phyloP scores from a whole-genome alignment of 2,888 invertebrate species.

The Zootermopsis nevadensis region DNA sequence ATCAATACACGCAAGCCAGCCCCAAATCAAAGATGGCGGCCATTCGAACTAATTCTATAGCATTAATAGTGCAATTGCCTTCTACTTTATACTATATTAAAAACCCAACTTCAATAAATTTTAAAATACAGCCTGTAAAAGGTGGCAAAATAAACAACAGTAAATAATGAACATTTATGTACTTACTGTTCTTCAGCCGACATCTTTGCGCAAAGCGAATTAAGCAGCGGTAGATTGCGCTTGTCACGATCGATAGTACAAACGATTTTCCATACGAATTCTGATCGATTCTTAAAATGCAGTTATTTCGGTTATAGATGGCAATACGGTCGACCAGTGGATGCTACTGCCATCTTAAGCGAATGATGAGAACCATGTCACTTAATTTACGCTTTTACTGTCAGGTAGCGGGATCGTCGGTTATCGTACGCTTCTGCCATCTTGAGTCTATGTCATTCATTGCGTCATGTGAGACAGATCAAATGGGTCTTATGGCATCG shows the following conservation, averaged over 20 bases:
- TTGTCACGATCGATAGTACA: conserved; percentile 46
- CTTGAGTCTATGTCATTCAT: background rate
- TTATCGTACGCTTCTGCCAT: background rate
- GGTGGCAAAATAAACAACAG: background rate
- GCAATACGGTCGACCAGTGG: background rate
- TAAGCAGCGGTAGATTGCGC: conserved; percentile 42
- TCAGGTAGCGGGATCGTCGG: background rate
- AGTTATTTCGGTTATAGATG: background rate
- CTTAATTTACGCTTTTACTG: too few species aligned
- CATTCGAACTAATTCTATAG: conserved; percentile 42
- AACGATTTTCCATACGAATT: conserved; percentile 10
- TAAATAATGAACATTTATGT: background rate
- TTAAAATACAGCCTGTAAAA: background rate
- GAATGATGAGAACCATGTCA: too few species aligned
- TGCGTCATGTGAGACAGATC: background rate
- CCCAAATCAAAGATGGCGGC: conserved; percentile 51
- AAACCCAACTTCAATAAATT: background rate
- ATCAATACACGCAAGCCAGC: conserved; percentile 60
- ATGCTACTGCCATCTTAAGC: background rate
- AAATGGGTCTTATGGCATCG: background rate
- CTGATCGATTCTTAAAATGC: background rate
- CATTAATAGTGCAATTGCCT: background rate
- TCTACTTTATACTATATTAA: background rate
- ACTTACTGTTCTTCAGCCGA: conserved; percentile 48
- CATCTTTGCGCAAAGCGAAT: conserved; percentile 41